Evolutionary conservation across 2,797 vertebrate species (phyloP).

Genomic region (Cetoscarus ocellatus): DNA sequence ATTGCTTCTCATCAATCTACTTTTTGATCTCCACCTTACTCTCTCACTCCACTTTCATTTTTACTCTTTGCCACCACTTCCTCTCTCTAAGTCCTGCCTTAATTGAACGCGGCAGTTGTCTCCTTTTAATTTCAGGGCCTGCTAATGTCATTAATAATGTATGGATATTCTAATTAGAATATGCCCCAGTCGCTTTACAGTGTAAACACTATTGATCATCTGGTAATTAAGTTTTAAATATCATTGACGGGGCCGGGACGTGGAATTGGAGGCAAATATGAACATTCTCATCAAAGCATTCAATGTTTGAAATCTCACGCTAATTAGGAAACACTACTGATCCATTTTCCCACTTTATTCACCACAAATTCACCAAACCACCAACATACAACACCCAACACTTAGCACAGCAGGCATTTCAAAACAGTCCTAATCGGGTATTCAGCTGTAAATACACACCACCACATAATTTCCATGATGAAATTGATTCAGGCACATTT

Average conservation of each 20-base stretch:
- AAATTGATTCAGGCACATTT: slow-evolving; percentile 40
- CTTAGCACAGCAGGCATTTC: slow-evolving; percentile 16
- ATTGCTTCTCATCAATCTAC: slow-evolving; percentile 41
- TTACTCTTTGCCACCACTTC: slow-evolving; percentile 32
- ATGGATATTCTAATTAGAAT: slow-evolving; percentile 88
- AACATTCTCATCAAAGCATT: slow-evolving; percentile 70
- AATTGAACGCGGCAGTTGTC: slow-evolving; percentile 82
- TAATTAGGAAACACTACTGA: slow-evolving; percentile 66
- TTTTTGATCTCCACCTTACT: slow-evolving; percentile 32
- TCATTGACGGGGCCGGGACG: slow-evolving; percentile 76
- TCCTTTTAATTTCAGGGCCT: slow-evolving; percentile 83
- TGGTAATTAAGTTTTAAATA: slow-evolving; percentile 87
- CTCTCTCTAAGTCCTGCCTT: slow-evolving; percentile 43
- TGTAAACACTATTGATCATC: slow-evolving; percentile 89
- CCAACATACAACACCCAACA: background rate
- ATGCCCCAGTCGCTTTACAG: slow-evolving; percentile 80
- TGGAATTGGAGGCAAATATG: slow-evolving; percentile 74
- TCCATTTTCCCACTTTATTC: slow-evolving; percentile 47
- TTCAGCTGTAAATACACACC: slow-evolving; percentile 17
- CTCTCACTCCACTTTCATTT: slow-evolving; percentile 38
- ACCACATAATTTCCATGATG: slow-evolving; percentile 15
- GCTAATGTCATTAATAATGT: slow-evolving; percentile 88
- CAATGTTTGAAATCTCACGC: slow-evolving; percentile 52
- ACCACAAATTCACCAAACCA: slow-evolving; percentile 17
- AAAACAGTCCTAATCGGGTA: slow-evolving; percentile 26